Conservation (phyloP, 2,888 invertebrate species). For the Geotrupes spiniger region DNA sequence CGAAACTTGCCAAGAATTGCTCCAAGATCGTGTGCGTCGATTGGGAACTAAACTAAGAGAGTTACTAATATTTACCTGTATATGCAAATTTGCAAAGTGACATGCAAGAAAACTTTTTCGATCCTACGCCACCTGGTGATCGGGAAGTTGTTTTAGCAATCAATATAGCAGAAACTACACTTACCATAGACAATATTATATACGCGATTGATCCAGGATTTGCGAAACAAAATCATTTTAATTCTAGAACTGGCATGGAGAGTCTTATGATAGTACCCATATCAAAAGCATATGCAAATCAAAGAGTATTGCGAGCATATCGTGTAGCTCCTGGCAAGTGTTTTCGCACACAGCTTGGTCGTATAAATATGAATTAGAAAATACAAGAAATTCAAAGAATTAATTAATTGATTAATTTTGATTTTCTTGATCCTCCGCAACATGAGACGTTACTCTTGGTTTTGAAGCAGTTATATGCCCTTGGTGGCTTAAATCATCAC, state of each 20-base stretch:
- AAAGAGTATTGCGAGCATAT: slow-evolving; percentile 93
- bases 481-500: slow-evolving; percentile 95
- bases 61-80: slow-evolving; percentile 88
- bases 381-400: slow-evolving; percentile 98
- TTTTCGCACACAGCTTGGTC: slow-evolving; percentile 99
- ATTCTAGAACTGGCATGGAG: slow-evolving; percentile 98
- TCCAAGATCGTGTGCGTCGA: slow-evolving; percentile 86
- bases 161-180: slow-evolving; percentile 98
- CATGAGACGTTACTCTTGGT: slow-evolving; percentile 80
- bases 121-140: slow-evolving; percentile 94
- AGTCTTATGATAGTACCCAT: slow-evolving; percentile 98
- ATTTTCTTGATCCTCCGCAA: slow-evolving; percentile 97
- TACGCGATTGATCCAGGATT: slow-evolving; percentile 99
- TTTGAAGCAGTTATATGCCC: slow-evolving; percentile 93
- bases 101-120: slow-evolving; percentile 98
- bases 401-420: slow-evolving; percentile 95
- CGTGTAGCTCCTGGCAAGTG: slow-evolving; percentile 97
- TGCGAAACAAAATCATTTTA: slow-evolving; percentile 97
- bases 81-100: slow-evolving; percentile 98
- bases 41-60: slow-evolving; percentile 93
- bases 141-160: slow-evolving; percentile 97
- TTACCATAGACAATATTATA: slow-evolving; percentile 98
- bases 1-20: slow-evolving; percentile 83
- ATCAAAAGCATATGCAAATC: slow-evolving; percentile 97
- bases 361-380: slow-evolving; percentile 93